These are phyloP conservation scores for Scatophagus argus DNA, from an alignment of 2,113 vertebrate genomes.

Conservation along the genomic window DNA sequence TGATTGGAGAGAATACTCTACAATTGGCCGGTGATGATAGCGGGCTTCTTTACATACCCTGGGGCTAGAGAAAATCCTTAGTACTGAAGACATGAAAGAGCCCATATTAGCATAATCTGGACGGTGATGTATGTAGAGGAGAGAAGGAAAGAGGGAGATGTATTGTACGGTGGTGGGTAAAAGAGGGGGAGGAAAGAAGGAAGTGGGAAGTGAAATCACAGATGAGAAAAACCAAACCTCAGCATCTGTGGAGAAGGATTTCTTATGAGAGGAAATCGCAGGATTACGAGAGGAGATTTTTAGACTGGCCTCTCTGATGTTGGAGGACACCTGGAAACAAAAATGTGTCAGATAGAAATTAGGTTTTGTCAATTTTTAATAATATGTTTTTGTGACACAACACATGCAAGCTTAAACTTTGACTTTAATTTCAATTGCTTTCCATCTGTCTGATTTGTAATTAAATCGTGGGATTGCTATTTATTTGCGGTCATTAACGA, in stretches of 20 bases:
- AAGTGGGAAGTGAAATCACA: conserved; percentile 25
- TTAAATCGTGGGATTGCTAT: background rate
- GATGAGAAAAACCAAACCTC: conserved; percentile 20
- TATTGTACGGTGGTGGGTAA: conserved; percentile 32
- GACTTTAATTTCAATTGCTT: background rate
- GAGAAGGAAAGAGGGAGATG: conserved; percentile 23
- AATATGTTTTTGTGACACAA: background rate
- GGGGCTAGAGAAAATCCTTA: conserved; percentile 63
- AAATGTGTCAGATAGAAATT: background rate
- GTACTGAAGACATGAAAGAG: conserved; percentile 69
- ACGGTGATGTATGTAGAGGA: conserved; percentile 56
- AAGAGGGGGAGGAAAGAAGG: background rate
- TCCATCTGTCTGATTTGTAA: background rate
- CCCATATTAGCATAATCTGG: conserved; percentile 72
- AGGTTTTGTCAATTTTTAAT: background rate
- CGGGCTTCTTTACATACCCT: conserved; percentile 59
- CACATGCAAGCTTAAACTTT: background rate
- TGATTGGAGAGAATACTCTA: conserved; percentile 45
- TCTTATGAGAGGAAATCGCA: conserved; percentile 3
- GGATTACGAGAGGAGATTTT: conserved; percentile 6
- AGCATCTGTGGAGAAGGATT: conserved; percentile 8
- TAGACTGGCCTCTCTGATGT: background rate
- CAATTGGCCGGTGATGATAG: conserved; percentile 61
- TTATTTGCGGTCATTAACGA: conserved; percentile 8
- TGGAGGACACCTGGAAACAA: background rate